A percentile compares a stretch with the other conserved stretches of the same genome.
These are phyloP conservation scores for Sciurus niger DNA, from an alignment of 2,113 vertebrate genomes.

Conservation along the genomic window DNA sequence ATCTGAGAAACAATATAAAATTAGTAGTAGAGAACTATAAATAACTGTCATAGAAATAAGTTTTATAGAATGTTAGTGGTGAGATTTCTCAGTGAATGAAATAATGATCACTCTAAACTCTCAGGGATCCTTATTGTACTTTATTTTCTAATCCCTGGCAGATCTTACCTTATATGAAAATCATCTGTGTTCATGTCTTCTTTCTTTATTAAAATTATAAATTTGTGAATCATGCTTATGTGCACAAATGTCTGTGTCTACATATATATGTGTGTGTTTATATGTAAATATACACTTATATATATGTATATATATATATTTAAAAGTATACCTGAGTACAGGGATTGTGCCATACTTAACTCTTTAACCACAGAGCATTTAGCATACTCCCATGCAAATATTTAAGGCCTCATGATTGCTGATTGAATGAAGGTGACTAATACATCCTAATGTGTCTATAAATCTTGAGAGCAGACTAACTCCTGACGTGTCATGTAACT, in stretches of 20 bases:
- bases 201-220: constrained; percentile 1
- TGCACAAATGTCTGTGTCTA: not conserved
- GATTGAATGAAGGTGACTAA: not conserved
- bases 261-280: no score
- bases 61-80: not conserved
- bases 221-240: not conserved
- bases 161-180: not conserved
- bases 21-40: not conserved
- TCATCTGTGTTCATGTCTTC: not conserved
- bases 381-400: not conserved
- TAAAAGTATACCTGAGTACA: not conserved
- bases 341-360: not conserved
- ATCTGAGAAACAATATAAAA: not conserved
- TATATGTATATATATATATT: not conserved
- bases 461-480: not conserved
- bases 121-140: not conserved
- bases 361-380: not conserved
- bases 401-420: not conserved
- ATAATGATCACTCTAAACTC: not conserved
- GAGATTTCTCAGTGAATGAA: not conserved
- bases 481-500: not conserved
- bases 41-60: not conserved
- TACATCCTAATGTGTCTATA: not conserved
- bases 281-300: no score
- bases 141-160: not conserved